Percentiles rank a stretch among this genome's conserved stretches.
Conservation (phyloP, 23 tunicate species). For the Aplidium turbinatum region DNA sequence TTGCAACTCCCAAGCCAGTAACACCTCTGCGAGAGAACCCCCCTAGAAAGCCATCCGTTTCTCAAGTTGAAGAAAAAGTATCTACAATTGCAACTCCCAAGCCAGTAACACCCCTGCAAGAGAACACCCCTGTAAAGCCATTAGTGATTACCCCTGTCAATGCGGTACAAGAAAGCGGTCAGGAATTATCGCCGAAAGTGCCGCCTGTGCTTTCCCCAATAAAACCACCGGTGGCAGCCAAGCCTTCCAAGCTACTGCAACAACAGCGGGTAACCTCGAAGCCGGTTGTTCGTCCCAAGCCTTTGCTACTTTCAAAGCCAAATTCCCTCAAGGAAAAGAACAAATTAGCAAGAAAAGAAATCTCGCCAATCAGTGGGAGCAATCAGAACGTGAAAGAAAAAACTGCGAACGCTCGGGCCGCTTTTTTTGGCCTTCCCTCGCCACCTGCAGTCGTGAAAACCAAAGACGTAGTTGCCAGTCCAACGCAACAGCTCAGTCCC, state of each 20-base stretch:
- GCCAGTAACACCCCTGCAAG: too few species aligned
- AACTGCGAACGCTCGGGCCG: conserved; percentile 62
- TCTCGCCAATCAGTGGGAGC: conserved; percentile 4
- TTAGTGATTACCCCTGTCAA: too few species aligned
- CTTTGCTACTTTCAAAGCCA: conserved; percentile 20
- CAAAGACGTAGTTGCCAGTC: background rate
- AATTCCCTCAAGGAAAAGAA: conserved; percentile 22
- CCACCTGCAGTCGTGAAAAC: conserved; percentile 2
- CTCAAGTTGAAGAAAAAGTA: too few species aligned
- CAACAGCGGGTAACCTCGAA: background rate
- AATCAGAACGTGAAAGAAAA: conserved; percentile 1
- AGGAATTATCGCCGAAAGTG: too few species aligned
- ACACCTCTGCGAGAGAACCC: too few species aligned
- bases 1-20: too few species aligned
- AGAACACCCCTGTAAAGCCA: too few species aligned
- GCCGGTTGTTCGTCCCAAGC: conserved; percentile 48
- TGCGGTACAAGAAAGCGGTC: too few species aligned
- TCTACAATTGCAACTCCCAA: too few species aligned
- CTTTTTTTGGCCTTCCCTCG: conserved; percentile 45
- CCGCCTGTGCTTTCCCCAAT: too few species aligned
- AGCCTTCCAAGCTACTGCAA: conserved; percentile 1
- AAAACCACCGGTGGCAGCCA: conserved; percentile 43
- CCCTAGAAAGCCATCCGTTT: too few species aligned
- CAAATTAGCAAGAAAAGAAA: conserved; percentile 19
- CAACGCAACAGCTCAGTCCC: background rate